Base-by-base conservation (phyloP, 2,888 invertebrate species). In the Gerosis bhagava region DNA sequence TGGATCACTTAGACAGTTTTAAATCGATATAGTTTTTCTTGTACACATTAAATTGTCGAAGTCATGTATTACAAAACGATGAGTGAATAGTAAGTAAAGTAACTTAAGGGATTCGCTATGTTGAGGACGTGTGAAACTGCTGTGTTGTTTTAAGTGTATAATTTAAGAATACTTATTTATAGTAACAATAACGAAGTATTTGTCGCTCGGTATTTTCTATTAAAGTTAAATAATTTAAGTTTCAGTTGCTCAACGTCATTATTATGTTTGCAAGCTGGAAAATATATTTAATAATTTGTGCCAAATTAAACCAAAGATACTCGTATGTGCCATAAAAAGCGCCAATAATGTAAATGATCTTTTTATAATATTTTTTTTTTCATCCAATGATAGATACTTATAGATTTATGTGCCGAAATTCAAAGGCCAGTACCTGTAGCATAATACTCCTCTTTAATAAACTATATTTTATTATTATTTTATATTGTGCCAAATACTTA, bases 361-460 rank as follows among this genome's bases (percentile, higher is more conserved):
- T 37, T 35, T 28, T 42, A 47, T 54, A n/a, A n/a, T n/a, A n/a
- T n/a, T n/a, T n/a, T n/a, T n/a, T n/a, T n/a, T n/a, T n/a, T n/a
- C n/a, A n/a, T n/a, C n/a, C n/a, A n/a, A 57, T 50, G 21, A 26
- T 55, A 51, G 15, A 19, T 15, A 10, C n/a, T n/a, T n/a, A 6
- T 62, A 65, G 51, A 56, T 54, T 52, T 47, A 51, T 25, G 60
- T 60, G 58, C 63, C 63, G 60, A 65, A 60, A 61, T 65, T 70
- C 71, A 71, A 77, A 74, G 73, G 78, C 71, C 84, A 73, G 87
- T 88, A 83, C 86, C 87, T 86, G 83, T 81, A 77, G 61, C 59
- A 69, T 72, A 80, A 87, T 87, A 84, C 87, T 87, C 86, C 58
- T 61, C 39, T 43, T 59, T 43, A 46, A 60, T 59, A 63, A 56